These are phyloP conservation scores for Zosterops hypoxanthus DNA, from an alignment of 2,113 vertebrate genomes.

Conservation along the genomic window DNA sequence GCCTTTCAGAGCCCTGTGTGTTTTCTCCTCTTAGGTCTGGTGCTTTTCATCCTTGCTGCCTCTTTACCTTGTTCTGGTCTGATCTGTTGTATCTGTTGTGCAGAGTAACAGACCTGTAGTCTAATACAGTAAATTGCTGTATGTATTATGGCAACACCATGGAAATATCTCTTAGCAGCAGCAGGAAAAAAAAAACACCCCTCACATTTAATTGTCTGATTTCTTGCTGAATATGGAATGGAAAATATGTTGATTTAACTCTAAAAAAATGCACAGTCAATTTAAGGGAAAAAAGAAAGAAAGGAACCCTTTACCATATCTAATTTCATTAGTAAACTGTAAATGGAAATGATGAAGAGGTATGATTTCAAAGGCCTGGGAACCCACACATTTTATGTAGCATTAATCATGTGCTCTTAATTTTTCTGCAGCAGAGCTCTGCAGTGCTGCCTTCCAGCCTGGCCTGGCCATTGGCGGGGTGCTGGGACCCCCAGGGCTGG, in stretches of 20 bases:
- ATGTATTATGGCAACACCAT: slow-evolving; percentile 43
- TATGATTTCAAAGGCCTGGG: slow-evolving; percentile 67
- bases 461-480: neutral
- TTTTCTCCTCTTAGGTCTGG: slow-evolving; percentile 10
- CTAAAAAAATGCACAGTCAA: slow-evolving; percentile 70
- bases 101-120: slow-evolving; percentile 20
- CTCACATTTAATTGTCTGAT: slow-evolving; percentile 70
- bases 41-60: neutral
- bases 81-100: slow-evolving; percentile 15
- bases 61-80: slow-evolving; percentile 19
- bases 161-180: slow-evolving; percentile 61
- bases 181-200: neutral
- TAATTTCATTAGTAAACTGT: slow-evolving; percentile 80
- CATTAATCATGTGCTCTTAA: slow-evolving; percentile 69
- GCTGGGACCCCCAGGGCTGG: neutral
- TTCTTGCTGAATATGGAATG: slow-evolving; percentile 73
- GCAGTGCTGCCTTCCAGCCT: neutral
- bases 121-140: slow-evolving; percentile 23
- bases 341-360: slow-evolving; percentile 71
- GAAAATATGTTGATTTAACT: slow-evolving; percentile 77
- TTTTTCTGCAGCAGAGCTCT: slow-evolving; percentile 41
- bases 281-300: slow-evolving; percentile 29
- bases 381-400: slow-evolving; percentile 49
- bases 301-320: slow-evolving; percentile 60
- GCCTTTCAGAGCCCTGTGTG: neutral